Evolutionary conservation across 2,888 invertebrate genomes (phyloP).

Genomic region (Dusona sp.): DNA sequence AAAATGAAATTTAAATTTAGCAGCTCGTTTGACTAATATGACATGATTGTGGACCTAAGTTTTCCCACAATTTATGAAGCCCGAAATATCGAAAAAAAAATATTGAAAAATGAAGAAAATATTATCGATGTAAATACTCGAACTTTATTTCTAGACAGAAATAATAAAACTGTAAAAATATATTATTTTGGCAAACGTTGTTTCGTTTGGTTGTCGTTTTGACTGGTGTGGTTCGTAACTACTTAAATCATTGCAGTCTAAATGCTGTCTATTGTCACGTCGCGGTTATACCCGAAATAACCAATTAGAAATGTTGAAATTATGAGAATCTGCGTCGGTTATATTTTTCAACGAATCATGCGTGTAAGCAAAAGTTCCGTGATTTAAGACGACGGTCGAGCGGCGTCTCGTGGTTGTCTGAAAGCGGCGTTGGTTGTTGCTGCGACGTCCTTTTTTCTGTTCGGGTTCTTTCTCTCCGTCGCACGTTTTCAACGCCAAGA

Average conservation of each 20-base stretch:
- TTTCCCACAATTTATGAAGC: neutral
- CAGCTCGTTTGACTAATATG: neutral
- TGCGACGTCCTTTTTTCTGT: slow-evolving; percentile 10
- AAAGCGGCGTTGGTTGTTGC: slow-evolving; percentile 8
- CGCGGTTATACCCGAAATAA: neutral
- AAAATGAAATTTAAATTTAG: slow-evolving; percentile 1
- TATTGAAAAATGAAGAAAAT: neutral
- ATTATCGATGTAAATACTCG: neutral
- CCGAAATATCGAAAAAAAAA: neutral
- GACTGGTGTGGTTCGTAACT: neutral
- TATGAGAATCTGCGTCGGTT: neutral
- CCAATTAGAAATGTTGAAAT: neutral
- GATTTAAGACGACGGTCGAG: neutral
- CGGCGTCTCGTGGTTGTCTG: slow-evolving; percentile 19
- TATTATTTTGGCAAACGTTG: neutral
- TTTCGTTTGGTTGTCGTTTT: neutral
- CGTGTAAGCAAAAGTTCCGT: neutral
- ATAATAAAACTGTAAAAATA: neutral
- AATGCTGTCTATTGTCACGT: neutral
- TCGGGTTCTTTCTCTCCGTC: slow-evolving; percentile 1
- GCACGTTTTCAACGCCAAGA: slow-evolving; percentile 35
- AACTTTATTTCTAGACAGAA: neutral
- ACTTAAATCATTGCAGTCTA: slow-evolving; percentile 5
- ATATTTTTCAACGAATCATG: neutral
- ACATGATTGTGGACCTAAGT: neutral